Base-by-base conservation (phyloP, 2,888 invertebrate species). In the Meiosimyza platycephala region DNA sequence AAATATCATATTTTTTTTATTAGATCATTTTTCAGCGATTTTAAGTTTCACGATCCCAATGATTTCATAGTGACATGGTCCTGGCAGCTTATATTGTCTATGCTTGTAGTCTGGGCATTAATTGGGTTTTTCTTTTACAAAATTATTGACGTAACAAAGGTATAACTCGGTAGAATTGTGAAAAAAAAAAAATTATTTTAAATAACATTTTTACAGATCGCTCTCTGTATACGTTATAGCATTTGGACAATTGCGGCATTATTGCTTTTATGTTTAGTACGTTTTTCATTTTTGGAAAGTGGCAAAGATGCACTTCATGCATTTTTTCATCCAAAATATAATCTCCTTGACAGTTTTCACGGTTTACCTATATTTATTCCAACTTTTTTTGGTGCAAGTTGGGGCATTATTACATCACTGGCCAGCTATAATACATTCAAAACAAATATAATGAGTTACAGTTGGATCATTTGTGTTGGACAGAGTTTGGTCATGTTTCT, bases 361-460 rank as follows among this genome's bases (percentile, higher is more conserved):
- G 78, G 74, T 7, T 6, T 72, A 0, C 72, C 80, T 1, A 13
- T 81, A 0, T 64, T 80, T 67, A 13, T 51, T 15, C 62, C 96
- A 85, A 95, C 93, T 83, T 95, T 95, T 0, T 91, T 96, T 33
- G 96, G 96, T 0, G 92, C 94, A 0, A 94, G 94, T 1, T 94
- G 94, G 92, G 95, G 95, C 40, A 92, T 93, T 9, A 90, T 95
- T 62, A 89, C 94, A 71, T 92, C 93, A 79, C 92, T 94, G 90
- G 93, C 94, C 47, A 95, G 95, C 84, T 94, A 92, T 83, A 95
- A 94, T 83, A 89, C 89, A 76, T 94, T 94, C 81, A 89, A 91
- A 79, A 93, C 93, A 78, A 91, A 92, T 78, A 92, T 92, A 78
- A 89, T 91, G 85, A 75, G 67, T 9, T 81, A 79, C 48, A 82